Percentiles rank a stretch among this genome's conserved stretches.
Evolutionary conservation across 2,797 vertebrate genomes (phyloP).

Genomic region (Poeciliopsis paucimaculata): DNA sequence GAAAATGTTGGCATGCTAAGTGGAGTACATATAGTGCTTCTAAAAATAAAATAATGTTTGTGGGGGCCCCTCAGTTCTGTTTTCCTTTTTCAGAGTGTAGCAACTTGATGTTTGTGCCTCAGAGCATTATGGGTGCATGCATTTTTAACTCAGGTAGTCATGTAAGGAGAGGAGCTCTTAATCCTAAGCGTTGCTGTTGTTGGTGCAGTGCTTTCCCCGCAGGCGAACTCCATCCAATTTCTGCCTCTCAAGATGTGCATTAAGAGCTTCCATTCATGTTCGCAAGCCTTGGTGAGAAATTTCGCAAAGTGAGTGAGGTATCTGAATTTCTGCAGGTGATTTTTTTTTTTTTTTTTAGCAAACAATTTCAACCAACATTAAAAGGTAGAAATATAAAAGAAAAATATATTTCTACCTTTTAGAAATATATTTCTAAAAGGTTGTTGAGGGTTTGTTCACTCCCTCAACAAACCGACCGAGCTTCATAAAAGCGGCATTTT

Average conservation of each 20-base stretch:
- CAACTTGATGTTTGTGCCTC: slow-evolving; percentile 43
- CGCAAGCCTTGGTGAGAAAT: slow-evolving; percentile 16
- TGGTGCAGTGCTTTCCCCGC: slow-evolving; percentile 23
- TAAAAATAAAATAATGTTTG: background rate
- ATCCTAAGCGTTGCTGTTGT: slow-evolving; percentile 19
- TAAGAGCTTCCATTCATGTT: slow-evolving; percentile 47
- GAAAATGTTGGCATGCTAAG: background rate
- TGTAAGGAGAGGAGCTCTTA: slow-evolving; percentile 37
- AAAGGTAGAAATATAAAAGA: slow-evolving; percentile 22
- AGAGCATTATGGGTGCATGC: slow-evolving; percentile 42
- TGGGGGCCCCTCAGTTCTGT: slow-evolving; percentile 17
- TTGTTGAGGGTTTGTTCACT: no score
- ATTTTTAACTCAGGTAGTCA: slow-evolving; percentile 57
- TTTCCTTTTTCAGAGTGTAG: slow-evolving; percentile 32
- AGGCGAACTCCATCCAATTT: slow-evolving; percentile 26
- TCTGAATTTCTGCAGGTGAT: slow-evolving; percentile 7
- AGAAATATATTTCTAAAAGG: no score
- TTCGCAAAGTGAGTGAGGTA: background rate
- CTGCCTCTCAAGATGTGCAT: slow-evolving; percentile 23
- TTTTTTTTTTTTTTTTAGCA: background rate
- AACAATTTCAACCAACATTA: slow-evolving; percentile 21
- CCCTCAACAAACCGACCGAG: slow-evolving; percentile 18
- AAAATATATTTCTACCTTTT: no score
- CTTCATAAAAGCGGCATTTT: slow-evolving; percentile 27
- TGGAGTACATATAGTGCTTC: background rate